Evolutionary conservation across 2,888 invertebrate species (phyloP), one percentile per base, ranked within the genome.

Genomic region (Laspeyria flexula): DNA sequence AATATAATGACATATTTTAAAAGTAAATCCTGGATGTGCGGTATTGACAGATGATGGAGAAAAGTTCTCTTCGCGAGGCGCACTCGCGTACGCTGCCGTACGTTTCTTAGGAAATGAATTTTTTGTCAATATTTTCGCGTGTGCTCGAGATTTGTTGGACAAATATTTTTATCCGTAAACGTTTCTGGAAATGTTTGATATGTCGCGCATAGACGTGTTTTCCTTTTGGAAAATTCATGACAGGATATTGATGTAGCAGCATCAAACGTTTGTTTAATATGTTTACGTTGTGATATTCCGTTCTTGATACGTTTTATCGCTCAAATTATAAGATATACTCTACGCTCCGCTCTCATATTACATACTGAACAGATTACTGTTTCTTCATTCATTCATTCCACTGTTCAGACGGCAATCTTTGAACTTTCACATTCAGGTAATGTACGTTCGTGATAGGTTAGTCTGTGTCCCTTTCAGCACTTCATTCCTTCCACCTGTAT

Each of bases 1-100:
- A 87, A 46, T 55, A 90, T 90, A 88, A 90, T 89, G 88, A 88
- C 85, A 77, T 86, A 85, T 88, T 88, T 88, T 88, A 85, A 88
- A 87, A 86, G 86, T 85, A 86, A 87, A 84, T 85, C 84, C 79
- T 68, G 63, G 60, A 55, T 65, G 57, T 60, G 55, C 74, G 78
- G 74, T 77, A 83, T 85, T 83, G 83, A 84, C 81, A 81, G 77
- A 71, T 80, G 78, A 78, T 71, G 66, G 71, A 55, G 67, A 70
- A 72, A 55, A 53, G 61, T 71, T 60, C 37, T 41, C 47, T 45
- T 12, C 41, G 40, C 37, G 37, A 33, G 40, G 44, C 52, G 56
- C 45, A 40, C 50, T 53, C 31, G 11, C 40, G 51, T 42, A 37
- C 25, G 44, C 21, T 41, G 39, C 46, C 43, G 35, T 46, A 42